A percentile compares a stretch with the other conserved stretches of the same genome.
phyloP scores from a whole-genome alignment of 2,113 vertebrate species.

The Takifugu bimaculatus region DNA sequence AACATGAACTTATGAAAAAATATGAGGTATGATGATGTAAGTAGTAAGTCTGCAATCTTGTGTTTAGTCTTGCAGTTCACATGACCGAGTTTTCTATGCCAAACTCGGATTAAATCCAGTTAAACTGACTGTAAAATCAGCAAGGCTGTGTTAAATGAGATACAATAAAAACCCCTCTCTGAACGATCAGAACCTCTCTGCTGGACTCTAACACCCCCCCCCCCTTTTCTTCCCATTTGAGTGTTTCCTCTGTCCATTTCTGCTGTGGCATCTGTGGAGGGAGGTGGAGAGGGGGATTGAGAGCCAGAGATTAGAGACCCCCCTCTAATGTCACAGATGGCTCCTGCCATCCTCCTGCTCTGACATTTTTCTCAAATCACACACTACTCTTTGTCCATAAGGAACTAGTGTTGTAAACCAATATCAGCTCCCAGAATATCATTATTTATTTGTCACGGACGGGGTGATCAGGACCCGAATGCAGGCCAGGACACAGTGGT shows the following conservation, averaged over 20 bases:
- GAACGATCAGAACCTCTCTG: constrained; percentile 23
- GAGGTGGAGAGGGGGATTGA: constrained; percentile 11
- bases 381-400: constrained; percentile 18
- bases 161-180: constrained; percentile 6
- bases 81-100: background rate
- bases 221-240: constrained; percentile 28
- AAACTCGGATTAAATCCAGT: background rate
- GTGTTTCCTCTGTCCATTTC: constrained; percentile 22
- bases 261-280: background rate
- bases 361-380: constrained; percentile 44
- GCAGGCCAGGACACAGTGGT: too few species aligned
- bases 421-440: background rate
- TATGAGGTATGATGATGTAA: background rate
- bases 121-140: background rate
- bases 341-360: constrained; percentile 43
- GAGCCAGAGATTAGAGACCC: constrained; percentile 60
- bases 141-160: background rate
- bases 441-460: too few species aligned
- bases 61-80: too few species aligned
- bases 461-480: too few species aligned
- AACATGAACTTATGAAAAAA: too few species aligned
- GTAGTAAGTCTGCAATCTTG: too few species aligned
- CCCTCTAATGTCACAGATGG: constrained; percentile 60
- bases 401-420: constrained; percentile 1
- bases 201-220: constrained; percentile 22